phyloP scores from a whole-genome alignment of 2,797 vertebrate genomes.

The Phoeniculus purpureus region DNA sequence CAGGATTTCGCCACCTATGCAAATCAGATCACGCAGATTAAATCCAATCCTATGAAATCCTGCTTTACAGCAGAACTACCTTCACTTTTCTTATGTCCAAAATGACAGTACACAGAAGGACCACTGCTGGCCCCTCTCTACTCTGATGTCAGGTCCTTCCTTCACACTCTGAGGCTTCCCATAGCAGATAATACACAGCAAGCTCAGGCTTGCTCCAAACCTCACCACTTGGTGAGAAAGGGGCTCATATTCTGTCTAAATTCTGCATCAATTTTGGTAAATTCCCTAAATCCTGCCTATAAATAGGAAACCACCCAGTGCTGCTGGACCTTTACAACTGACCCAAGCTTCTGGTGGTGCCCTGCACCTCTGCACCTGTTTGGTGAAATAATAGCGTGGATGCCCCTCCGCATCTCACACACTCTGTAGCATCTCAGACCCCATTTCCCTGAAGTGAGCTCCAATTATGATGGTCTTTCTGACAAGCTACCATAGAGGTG shows the following conservation, averaged over 20 bases:
- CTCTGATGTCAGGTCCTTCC: neutral
- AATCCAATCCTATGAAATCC: neutral
- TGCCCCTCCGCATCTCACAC: fast-evolving
- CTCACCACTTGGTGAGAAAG: fast-evolving
- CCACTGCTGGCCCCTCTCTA: neutral
- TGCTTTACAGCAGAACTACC: neutral
- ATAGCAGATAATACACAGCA: fast-evolving
- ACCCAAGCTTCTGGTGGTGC: neutral
- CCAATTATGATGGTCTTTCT: neutral
- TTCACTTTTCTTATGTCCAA: neutral
- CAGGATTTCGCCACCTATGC: constrained; percentile 15
- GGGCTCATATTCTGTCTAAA: neutral
- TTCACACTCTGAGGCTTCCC: neutral
- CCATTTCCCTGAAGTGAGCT: neutral
- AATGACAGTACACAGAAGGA: neutral
- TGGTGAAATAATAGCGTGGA: fast-evolving
- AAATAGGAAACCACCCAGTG: neutral
- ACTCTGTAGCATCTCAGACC: neutral
- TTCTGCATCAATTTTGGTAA: neutral
- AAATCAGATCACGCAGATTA: constrained; percentile 48
- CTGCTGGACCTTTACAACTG: neutral
- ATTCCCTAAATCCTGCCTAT: neutral
- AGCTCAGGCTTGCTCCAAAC: neutral
- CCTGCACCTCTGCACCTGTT: fast-evolving
- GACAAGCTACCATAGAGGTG: neutral